Evolutionary conservation across 2,113 vertebrate species (phyloP).

Genomic region (Apteryx owenii): DNA sequence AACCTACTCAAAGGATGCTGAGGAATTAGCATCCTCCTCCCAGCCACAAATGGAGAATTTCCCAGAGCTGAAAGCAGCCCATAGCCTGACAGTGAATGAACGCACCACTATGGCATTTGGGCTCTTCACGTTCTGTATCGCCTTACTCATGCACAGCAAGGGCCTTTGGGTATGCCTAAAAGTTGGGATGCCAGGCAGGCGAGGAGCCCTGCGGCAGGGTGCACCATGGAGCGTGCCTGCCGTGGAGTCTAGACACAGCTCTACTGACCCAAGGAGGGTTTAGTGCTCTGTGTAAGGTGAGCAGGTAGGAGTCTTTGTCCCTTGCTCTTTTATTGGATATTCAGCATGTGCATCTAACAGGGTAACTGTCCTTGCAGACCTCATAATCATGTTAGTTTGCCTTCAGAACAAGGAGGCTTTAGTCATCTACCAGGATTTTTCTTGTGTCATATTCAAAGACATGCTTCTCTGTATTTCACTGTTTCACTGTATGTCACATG

Average conservation of each 20-base stretch:
- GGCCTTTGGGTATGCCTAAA: background rate
- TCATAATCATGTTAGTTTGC: background rate
- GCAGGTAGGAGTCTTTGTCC: background rate
- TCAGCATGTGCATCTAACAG: rapidly evolving
- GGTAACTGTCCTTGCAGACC: background rate
- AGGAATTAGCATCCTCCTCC: background rate
- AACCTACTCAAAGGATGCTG: conserved; percentile 26
- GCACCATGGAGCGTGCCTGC: background rate
- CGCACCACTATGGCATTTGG: background rate
- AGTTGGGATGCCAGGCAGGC: background rate
- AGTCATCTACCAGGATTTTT: background rate
- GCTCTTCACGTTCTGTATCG: rapidly evolving
- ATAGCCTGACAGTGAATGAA: background rate
- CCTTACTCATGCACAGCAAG: background rate
- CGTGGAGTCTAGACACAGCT: background rate
- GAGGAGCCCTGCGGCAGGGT: background rate
- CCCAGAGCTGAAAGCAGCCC: background rate
- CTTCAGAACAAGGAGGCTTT: background rate
- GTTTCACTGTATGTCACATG: background rate
- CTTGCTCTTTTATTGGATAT: background rate
- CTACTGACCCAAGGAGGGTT: background rate
- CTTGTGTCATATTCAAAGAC: background rate
- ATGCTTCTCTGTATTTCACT: background rate
- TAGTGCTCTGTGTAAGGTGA: background rate
- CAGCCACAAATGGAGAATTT: background rate